Evolutionary conservation across 1,140 invertebrate genomes (phyloP).

Genomic region (Aphelinus certus): DNA sequence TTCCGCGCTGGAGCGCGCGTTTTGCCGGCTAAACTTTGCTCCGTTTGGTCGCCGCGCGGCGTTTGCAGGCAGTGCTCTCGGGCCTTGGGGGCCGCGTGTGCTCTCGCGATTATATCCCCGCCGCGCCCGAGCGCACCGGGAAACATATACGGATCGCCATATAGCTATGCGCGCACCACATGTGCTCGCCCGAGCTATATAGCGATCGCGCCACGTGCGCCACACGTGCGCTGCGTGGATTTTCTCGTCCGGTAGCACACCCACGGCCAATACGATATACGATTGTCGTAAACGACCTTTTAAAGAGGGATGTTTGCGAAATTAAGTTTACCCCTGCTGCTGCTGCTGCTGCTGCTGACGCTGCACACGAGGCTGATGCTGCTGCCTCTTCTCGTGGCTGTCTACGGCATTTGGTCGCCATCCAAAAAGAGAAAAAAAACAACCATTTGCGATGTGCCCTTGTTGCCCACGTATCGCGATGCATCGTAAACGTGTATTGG

Average conservation of each 20-base stretch:
- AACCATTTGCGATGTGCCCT: no score
- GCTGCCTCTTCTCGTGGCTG: no score
- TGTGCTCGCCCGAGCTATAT: neutral
- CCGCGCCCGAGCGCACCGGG: neutral
- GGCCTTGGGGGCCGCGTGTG: neutral
- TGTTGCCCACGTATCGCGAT: no score
- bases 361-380: no score
- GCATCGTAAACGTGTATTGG: no score
- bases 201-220: constrained; percentile 14
- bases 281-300: constrained; percentile 15
- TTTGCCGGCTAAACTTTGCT: constrained; percentile 41
- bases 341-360: no score
- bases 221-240: constrained; percentile 27
- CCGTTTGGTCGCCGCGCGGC: neutral
- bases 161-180: constrained; percentile 2
- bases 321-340: constrained; percentile 10
- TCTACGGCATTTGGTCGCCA: no score
- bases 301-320: constrained; percentile 29
- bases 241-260: constrained; percentile 7
- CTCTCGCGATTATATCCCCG: neutral
- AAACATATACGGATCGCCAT: neutral
- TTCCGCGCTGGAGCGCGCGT: constrained; percentile 40
- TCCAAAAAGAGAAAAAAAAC: no score
- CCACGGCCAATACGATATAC: constrained; percentile 25
- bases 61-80: neutral